These are phyloP conservation scores for Tyto alba DNA, from an alignment of 2,113 vertebrate genomes.

Conservation along the genomic window DNA sequence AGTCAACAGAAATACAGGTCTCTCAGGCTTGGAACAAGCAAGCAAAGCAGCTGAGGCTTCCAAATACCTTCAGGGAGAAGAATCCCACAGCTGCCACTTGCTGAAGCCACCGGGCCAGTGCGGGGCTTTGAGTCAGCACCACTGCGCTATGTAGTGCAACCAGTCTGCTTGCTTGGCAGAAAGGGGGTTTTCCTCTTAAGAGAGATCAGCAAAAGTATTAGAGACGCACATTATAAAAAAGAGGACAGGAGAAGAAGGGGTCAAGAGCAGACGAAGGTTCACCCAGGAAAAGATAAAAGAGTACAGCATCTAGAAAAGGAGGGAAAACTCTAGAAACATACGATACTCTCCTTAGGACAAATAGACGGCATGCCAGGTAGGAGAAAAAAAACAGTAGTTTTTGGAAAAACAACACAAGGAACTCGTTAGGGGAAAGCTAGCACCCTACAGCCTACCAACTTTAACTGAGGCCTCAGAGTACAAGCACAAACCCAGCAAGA, in stretches of 20 bases:
- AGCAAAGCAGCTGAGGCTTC: neutral
- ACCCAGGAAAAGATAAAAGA: neutral
- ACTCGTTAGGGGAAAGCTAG: neutral
- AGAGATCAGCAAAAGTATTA: neutral
- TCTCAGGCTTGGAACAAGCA: neutral
- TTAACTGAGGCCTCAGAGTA: neutral
- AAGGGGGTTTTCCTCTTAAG: neutral
- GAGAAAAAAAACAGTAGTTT: rapidly evolving
- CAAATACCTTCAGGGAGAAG: neutral
- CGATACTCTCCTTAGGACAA: neutral
- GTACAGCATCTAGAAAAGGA: neutral
- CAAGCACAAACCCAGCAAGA: neutral
- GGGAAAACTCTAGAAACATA: slow-evolving; percentile 19
- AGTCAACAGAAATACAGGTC: neutral
- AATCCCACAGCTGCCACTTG: neutral
- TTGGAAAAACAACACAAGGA: neutral
- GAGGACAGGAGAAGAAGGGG: too few species aligned
- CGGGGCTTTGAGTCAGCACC: rapidly evolving
- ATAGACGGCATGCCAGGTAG: neutral
- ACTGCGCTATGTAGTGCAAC: rapidly evolving
- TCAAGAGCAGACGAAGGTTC: neutral
- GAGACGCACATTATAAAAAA: neutral
- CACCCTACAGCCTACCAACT: rapidly evolving
- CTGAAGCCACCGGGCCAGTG: rapidly evolving
- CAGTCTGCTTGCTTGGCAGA: neutral